phyloP scores from a whole-genome alignment of 2,888 invertebrate genomes.

The Melanchra persicariae region DNA sequence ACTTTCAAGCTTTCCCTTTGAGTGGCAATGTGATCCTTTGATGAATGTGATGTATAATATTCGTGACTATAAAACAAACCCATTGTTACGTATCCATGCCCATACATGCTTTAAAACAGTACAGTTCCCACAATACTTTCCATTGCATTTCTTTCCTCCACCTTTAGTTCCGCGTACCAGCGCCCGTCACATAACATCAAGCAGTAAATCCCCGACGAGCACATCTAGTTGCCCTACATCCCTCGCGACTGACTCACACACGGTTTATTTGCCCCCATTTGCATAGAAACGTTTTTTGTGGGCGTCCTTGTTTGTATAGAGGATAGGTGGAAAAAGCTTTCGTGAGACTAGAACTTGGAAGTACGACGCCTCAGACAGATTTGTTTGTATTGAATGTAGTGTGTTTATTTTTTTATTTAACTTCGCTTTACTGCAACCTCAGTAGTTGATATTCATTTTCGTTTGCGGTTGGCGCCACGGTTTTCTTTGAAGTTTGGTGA shows the following conservation, averaged over 20 bases:
- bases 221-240: slow-evolving; percentile 70
- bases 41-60: not conserved
- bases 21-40: not conserved
- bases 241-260: slow-evolving; percentile 78
- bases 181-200: slow-evolving; percentile 13
- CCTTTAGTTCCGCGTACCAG: not conserved
- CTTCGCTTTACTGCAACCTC: slow-evolving; percentile 45
- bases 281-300: slow-evolving; percentile 91
- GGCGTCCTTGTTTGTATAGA: slow-evolving; percentile 89
- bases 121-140: not conserved
- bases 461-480: slow-evolving; percentile 38
- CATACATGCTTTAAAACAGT: not conserved
- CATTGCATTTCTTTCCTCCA: slow-evolving; percentile 22
- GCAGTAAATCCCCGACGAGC: slow-evolving; percentile 61
- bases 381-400: slow-evolving; percentile 85
- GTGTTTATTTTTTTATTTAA: slow-evolving; percentile 69
- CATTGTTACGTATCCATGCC: not conserved
- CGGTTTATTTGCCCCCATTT: slow-evolving; percentile 90
- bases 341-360: slow-evolving; percentile 78
- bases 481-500: slow-evolving; percentile 49
- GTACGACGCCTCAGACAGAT: slow-evolving; percentile 80
- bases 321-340: slow-evolving; percentile 88
- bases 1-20: not conserved
- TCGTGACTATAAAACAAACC: not conserved
- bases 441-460: slow-evolving; percentile 63